Conservation (phyloP, 2,113 vertebrate genomes). For the Malurus melanocephalus region DNA sequence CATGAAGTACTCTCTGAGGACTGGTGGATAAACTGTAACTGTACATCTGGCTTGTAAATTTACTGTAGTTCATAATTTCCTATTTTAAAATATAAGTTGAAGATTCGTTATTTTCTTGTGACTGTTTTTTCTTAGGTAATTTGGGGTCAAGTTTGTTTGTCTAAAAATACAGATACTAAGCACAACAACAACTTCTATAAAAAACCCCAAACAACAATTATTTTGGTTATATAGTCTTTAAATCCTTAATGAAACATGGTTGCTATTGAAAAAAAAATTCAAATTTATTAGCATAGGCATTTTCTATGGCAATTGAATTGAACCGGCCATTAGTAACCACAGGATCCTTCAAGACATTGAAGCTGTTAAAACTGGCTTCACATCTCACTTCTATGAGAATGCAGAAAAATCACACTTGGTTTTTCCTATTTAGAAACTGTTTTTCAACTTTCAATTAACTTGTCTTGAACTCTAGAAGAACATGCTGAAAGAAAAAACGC, state of each 20-base stretch:
- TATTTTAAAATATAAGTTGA: not conserved
- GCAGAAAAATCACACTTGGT: not conserved
- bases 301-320: not conserved
- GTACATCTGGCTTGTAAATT: not conserved
- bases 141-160: not conserved
- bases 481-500: not conserved
- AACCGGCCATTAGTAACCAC: not conserved
- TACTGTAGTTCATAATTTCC: not conserved
- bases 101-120: not conserved
- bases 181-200: not conserved
- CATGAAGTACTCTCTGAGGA: not conserved
- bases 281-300: not conserved
- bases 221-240: not conserved
- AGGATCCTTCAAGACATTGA: not conserved
- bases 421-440: not conserved
- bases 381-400: not conserved
- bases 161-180: not conserved
- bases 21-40: not conserved
- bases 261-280: not conserved
- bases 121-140: not conserved
- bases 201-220: not conserved
- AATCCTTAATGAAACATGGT: not conserved
- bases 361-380: not conserved
- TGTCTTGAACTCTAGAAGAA: constrained; percentile 2
- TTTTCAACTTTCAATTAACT: constrained; percentile 33